Evolutionary conservation across 1,140 invertebrate genomes (phyloP).

Genomic region (Ectropis grisescens): DNA sequence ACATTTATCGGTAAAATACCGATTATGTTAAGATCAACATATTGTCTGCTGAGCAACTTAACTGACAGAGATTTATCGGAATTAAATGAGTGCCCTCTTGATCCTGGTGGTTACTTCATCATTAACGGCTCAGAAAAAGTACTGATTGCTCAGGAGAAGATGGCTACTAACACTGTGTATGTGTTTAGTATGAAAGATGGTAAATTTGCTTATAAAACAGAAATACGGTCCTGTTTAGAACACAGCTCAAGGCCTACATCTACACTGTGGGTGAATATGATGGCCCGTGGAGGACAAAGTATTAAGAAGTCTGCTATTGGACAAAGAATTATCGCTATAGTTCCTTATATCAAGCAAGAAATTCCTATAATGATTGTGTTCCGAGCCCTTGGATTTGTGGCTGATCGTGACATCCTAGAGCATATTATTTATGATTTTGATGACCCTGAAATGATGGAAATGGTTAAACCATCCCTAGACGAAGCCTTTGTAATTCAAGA

Average conservation of each 20-base stretch:
- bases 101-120: conserved; percentile 97
- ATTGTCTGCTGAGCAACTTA: conserved; percentile 93
- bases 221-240: conserved; percentile 96
- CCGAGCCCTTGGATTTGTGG: conserved; percentile 96
- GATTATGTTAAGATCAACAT: conserved; percentile 98
- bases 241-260: conserved; percentile 94
- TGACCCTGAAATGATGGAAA: conserved; percentile 99
- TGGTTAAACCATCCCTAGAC: conserved; percentile 98
- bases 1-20: conserved; percentile 99
- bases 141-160: conserved; percentile 98
- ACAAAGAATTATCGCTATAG: conserved; percentile 96
- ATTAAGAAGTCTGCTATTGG: conserved; percentile 98
- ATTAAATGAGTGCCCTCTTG: conserved; percentile 98
- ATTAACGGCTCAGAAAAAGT: conserved; percentile 98
- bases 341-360: conserved; percentile 99
- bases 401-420: conserved; percentile 97
- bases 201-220: conserved; percentile 98
- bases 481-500: conserved; percentile 99
- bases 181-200: conserved; percentile 99
- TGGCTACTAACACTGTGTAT: conserved; percentile 99
- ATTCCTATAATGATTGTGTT: conserved; percentile 99
- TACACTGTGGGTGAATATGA: conserved; percentile 99
- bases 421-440: conserved; percentile 99
- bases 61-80: conserved; percentile 98
- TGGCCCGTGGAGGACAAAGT: conserved; percentile 95